Evolutionary conservation across 2,888 invertebrate genomes (phyloP).

Genomic region (Cosmia pyralina): DNA sequence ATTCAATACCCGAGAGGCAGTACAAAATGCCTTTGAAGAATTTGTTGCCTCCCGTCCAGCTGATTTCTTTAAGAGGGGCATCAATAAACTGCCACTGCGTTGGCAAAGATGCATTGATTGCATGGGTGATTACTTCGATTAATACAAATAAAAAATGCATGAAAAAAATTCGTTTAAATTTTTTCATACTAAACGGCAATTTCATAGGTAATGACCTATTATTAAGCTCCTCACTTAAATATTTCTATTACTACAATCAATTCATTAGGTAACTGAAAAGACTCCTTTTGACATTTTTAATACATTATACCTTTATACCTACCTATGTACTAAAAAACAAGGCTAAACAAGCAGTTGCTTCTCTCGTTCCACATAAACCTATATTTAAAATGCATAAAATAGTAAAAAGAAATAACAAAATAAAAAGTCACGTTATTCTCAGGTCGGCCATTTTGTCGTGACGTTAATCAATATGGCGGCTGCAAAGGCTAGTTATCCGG

Average conservation of each 20-base stretch:
- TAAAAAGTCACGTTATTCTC: slow-evolving; percentile 23
- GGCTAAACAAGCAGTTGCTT: not conserved
- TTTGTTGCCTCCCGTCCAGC: too few species aligned
- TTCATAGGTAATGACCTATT: too few species aligned
- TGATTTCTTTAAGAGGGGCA: too few species aligned
- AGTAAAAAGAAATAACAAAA: slow-evolving; percentile 12
- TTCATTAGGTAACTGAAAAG: not conserved
- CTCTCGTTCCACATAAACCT: not conserved
- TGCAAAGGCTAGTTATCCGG: slow-evolving; percentile 31
- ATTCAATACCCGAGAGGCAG: too few species aligned
- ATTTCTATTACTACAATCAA: not conserved
- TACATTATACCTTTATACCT: too few species aligned
- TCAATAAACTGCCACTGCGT: too few species aligned
- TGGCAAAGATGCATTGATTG: too few species aligned
- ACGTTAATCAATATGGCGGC: slow-evolving; percentile 35
- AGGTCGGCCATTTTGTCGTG: slow-evolving; percentile 42
- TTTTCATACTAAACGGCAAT: too few species aligned
- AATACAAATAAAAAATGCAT: too few species aligned
- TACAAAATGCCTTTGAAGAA: too few species aligned
- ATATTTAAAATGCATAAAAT: not conserved
- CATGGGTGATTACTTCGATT: too few species aligned
- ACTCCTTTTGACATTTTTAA: not conserved
- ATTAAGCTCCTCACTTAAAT: not conserved
- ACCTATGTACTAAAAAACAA: not conserved
- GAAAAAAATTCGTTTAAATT: too few species aligned